These are phyloP conservation scores for Andricus quercusramuli DNA, from an alignment of 2,888 invertebrate species.

Conservation along the genomic window DNA sequence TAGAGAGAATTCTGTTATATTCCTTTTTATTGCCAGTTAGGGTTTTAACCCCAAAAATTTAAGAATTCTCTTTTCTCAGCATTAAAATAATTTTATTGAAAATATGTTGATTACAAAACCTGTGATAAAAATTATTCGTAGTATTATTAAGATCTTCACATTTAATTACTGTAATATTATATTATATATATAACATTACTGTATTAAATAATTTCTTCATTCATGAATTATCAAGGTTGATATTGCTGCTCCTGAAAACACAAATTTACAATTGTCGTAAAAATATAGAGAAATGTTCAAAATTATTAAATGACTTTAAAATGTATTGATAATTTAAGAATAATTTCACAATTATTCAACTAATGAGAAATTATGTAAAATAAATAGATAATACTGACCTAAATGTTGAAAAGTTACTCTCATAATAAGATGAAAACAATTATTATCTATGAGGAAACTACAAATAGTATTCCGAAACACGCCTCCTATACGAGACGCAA, in stretches of 20 bases:
- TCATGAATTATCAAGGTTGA: not conserved
- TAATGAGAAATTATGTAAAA: not conserved
- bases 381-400: conserved; percentile 80
- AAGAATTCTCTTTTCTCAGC: too few species aligned
- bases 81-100: too few species aligned
- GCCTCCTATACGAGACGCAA: conserved; percentile 88
- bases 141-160: not conserved
- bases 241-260: not conserved
- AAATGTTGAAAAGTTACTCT: conserved; percentile 86
- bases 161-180: too few species aligned
- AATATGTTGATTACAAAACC: too few species aligned
- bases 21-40: too few species aligned
- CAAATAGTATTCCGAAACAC: conserved; percentile 87
- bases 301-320: too few species aligned
- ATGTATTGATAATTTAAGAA: too few species aligned
- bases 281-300: too few species aligned
- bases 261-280: not conserved
- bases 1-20: too few species aligned
- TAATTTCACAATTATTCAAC: too few species aligned
- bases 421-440: conserved; percentile 83
- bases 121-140: not conserved
- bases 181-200: too few species aligned
- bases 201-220: not conserved
- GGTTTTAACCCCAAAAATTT: too few species aligned
- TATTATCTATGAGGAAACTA: conserved; percentile 88